phyloP scores from a whole-genome alignment of 1,140 invertebrate genomes.

The Cryptotermes secundus region DNA sequence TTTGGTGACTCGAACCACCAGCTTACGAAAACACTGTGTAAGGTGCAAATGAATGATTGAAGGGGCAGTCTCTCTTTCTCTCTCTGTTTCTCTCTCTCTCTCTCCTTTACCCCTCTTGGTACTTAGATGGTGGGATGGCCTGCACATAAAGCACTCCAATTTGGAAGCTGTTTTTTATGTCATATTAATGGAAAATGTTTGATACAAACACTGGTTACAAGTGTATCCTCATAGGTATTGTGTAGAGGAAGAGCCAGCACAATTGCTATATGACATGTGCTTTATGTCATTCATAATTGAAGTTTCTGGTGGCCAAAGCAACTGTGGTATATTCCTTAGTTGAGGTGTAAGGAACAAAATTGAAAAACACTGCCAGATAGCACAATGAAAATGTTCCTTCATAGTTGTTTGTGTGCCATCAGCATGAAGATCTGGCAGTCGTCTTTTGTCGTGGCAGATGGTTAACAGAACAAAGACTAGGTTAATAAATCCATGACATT shows the following conservation, averaged over 20 bases:
- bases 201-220: not conserved
- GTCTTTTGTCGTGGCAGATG: not conserved
- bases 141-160: not conserved
- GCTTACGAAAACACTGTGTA: not conserved
- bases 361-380: not conserved
- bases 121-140: slow-evolving; percentile 3
- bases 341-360: not conserved
- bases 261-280: not conserved
- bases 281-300: not conserved
- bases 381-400: not conserved
- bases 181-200: too few relatives aligned
- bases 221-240: not conserved
- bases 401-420: not conserved
- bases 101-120: not conserved
- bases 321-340: not conserved
- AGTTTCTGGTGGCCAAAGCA: not conserved
- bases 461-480: not conserved
- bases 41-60: slow-evolving; percentile 2
- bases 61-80: slow-evolving; percentile 1
- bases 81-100: not conserved
- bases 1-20: not conserved
- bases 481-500: not conserved
- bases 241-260: not conserved
- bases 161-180: not conserved
- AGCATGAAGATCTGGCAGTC: not conserved